Evolutionary conservation across 2,113 vertebrate species (phyloP), one percentile per base, ranked within the genome.

Genomic region (Mesembrinibis cayennensis): DNA sequence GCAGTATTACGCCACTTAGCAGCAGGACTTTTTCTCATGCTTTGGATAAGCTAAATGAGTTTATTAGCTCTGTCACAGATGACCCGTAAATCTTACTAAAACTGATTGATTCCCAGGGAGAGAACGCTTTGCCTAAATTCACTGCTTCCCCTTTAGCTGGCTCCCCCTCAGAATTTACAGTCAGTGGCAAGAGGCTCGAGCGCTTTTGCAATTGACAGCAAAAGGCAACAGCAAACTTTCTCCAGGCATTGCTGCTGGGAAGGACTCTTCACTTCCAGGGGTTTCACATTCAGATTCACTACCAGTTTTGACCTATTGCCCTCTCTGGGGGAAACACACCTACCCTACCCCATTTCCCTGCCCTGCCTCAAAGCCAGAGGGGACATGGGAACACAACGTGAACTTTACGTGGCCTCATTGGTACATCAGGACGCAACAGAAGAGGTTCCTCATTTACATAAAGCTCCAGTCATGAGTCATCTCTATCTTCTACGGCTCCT

Each of bases 361-460:
- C 40, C 44, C n/a, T 12, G 44, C 56, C 79, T 67, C 44, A n/a
- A 70, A 77, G 45, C n/a, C 52, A 36, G 84, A 12, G 23, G 77
- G 82, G 59, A 38, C 76, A 53, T 0, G 73, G 74, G 49, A 82
- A 61, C 2, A 0, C 63, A 38, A 5, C 5, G 73, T 82, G 82
- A 96, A 86, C 82, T 88, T 52, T 26, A 34, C 34, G 42, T 83
- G 90, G 76, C 93, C 93, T 76, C 36, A 4, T 1, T 67, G 72
- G 94, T 62, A 90, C 72, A 94, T 87, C 34, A 47, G 80, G 87
- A 92, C 7, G 49, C 58, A 90, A 79, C 17, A 69, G 44, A 49
- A 96, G 86, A 87, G 38, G 87, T 92, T 97, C 96, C 89, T 94
- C 78, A 73, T 95, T 91, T 95, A 80, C 96, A 94, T 53, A 36